Percentiles rank a stretch among this genome's conserved stretches.
Evolutionary conservation across 2,797 vertebrate species (phyloP).

Genomic region (Ispidina lecontei): DNA sequence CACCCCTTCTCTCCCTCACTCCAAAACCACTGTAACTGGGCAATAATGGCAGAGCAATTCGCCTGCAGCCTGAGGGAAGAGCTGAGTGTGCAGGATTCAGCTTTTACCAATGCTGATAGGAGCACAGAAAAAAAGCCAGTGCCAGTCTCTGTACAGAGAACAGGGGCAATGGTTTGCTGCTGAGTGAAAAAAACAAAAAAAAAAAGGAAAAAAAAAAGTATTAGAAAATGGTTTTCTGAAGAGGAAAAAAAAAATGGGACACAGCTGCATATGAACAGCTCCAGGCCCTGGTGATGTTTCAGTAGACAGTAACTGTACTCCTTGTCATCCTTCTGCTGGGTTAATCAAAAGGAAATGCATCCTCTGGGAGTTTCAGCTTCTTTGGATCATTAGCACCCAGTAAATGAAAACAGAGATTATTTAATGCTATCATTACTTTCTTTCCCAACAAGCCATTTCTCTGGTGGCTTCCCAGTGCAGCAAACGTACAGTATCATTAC

Average conservation of each 20-base stretch:
- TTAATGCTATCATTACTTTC: background rate
- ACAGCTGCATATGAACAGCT: background rate
- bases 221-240: background rate
- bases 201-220: background rate
- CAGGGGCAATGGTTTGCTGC: background rate
- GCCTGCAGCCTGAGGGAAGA: background rate
- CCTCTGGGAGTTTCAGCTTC: background rate
- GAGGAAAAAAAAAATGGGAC: background rate
- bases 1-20: background rate
- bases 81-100: background rate
- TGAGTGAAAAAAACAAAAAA: background rate
- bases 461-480: background rate
- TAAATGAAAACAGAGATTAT: background rate
- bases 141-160: background rate
- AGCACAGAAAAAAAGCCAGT: background rate
- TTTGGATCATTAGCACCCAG: background rate
- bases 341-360: background rate
- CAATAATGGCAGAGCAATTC: background rate
- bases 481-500: background rate
- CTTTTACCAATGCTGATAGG: background rate
- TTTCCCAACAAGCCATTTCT: background rate
- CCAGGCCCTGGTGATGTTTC: background rate
- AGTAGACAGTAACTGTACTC: background rate
- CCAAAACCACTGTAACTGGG: rapidly evolving
- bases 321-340: background rate